Base-by-base conservation (phyloP, 2,113 vertebrate species). In the Misgurnus mizolepis region DNA sequence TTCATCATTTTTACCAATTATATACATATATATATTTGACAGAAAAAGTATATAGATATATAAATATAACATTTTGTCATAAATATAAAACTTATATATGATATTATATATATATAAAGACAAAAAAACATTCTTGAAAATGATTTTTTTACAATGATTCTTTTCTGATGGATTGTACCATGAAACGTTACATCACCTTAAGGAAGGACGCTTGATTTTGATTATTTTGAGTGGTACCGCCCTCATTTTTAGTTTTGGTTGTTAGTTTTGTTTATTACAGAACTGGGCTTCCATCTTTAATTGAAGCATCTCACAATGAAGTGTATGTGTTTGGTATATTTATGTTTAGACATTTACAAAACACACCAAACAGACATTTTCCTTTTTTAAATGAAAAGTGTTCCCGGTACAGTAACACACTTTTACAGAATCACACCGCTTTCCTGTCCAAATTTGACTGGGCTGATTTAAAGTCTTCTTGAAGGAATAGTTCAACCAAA, bases 31-130 rank as follows among this genome's bases (percentile, higher is more conserved):
- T 84, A 88, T 92, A 91, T 93, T 88, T 92, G 84, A 91, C 87
- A 90, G 85, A 88, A 89, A 76, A 91, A 88, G 80, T 93, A 90
- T 93, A 93, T 93, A 93, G 90, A 93, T 91, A 90, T 91, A 92
- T 89, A 86, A 86, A 91, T 92, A 93, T 90, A 87, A 88, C 58
- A 88, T 90, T 91, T 91, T 92, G 90, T 93, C 88, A 89, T 88
- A 90, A 86, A 83, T 90, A 89, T 90, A 89, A 84, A 88, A 90
- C 76, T 89, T 88, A 86, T 88, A 85, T 84, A 85, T 87, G 87
- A 86, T 86, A 79, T 84, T 85, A 69, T 87, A 90, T 65, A 90
- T 47, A 62, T 90, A 89, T 87, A 81, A 89, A 74, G 87, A 76
- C 89, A 87, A 89, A 85, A 88, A 58, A 89, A 87, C 84, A 90